phyloP scores from a whole-genome alignment of 2,888 invertebrate species.

The Bruchidius siliquastri region DNA sequence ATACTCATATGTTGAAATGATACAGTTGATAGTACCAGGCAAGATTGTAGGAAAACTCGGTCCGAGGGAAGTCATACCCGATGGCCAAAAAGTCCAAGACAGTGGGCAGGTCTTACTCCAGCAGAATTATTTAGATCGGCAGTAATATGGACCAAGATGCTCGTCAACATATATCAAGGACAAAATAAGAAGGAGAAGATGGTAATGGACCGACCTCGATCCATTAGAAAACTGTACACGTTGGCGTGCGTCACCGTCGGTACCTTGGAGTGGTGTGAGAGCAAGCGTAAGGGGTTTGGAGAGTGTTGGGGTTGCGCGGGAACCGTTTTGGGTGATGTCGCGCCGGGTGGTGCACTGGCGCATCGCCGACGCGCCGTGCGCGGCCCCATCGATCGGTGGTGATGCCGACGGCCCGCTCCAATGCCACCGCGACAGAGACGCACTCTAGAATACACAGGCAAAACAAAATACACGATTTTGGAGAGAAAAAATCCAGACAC shows the following conservation, averaged over 20 bases:
- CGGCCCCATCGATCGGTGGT: slow-evolving; percentile 32
- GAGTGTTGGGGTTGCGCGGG: slow-evolving; percentile 13
- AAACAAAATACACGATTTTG: not conserved
- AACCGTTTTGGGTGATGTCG: slow-evolving; percentile 26
- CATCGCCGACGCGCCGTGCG: slow-evolving; percentile 38
- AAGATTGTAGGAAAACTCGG: no score
- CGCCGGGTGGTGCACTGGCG: slow-evolving; percentile 45
- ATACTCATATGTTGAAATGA: no score
- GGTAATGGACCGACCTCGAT: not conserved
- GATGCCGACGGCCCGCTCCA: not conserved
- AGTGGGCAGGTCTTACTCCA: no score
- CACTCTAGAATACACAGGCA: not conserved
- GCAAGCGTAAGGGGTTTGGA: not conserved
- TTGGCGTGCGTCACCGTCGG: not conserved
- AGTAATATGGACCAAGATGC: no score
- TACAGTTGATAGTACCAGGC: no score
- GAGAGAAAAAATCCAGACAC: no score
- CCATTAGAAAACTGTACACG: not conserved
- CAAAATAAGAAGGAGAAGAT: not conserved
- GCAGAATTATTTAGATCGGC: no score
- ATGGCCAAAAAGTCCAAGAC: no score
- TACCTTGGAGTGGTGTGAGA: not conserved
- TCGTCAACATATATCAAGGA: no score
- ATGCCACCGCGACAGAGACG: not conserved
- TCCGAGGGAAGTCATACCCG: no score